These are phyloP conservation scores for Neosilurus mollespiculum DNA, from an alignment of 2,797 vertebrate species.

Conservation along the genomic window DNA sequence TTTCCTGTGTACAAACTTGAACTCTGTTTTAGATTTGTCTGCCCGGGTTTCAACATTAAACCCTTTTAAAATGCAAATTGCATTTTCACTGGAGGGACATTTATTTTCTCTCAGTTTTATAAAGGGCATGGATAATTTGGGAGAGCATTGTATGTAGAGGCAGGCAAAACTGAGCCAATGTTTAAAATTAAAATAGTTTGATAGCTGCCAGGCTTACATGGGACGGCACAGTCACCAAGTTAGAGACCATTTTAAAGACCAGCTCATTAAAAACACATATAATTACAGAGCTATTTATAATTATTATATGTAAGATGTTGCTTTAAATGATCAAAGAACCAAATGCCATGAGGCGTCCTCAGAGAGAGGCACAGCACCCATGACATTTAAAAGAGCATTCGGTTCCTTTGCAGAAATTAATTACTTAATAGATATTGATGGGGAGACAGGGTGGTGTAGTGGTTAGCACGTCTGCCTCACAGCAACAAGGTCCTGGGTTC, in stretches of 20 bases:
- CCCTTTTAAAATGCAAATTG: too few relatives aligned
- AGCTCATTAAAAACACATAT: not conserved
- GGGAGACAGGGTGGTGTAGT: too few relatives aligned
- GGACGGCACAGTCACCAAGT: not conserved
- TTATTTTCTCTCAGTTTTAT: not conserved
- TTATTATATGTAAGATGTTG: not conserved
- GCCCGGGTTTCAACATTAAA: too few relatives aligned
- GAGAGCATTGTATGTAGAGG: not conserved
- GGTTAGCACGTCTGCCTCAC: too few relatives aligned
- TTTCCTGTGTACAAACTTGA: too few relatives aligned
- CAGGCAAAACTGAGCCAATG: not conserved
- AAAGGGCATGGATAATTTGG: not conserved
- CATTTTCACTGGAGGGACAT: not conserved
- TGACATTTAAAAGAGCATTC: conserved; percentile 23
- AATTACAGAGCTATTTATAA: conserved; percentile 10
- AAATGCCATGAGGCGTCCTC: not conserved
- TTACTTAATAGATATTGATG: not conserved
- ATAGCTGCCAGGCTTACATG: not conserved
- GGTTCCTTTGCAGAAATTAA: not conserved
- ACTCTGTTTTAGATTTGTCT: too few relatives aligned
- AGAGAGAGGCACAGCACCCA: not conserved
- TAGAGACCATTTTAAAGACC: not conserved
- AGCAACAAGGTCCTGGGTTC: too few relatives aligned
- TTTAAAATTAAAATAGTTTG: not conserved
- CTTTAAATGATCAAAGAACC: conserved; percentile 3